Evolutionary conservation across 2,888 invertebrate species (phyloP), one percentile per base, ranked within the genome.

Genomic region (Tenthredo livida): DNA sequence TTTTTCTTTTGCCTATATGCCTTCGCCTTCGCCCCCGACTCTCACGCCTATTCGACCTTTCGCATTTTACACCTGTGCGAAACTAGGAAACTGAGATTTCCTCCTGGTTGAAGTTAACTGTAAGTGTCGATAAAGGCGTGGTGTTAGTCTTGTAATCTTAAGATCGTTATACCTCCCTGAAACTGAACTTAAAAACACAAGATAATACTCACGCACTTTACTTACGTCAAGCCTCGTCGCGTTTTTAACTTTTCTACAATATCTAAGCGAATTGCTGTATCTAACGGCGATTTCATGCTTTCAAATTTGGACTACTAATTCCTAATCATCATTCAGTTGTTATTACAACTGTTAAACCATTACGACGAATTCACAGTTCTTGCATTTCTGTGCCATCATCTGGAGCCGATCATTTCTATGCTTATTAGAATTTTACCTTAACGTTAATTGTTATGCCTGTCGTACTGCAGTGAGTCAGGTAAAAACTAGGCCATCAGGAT

Each of bases 221-320:
- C 43, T 10, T 25, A 21, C 21, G 73, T 37, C 33, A 72, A 72
- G 33, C 70, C 33, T 40, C 37, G 37, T 33, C n/a, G n/a, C 2
- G 33, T 61, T 61, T 61, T 33, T 67, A 43, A 29, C 25, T 25
- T 43, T 73, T 73, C 4, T 10, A 43, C 40, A 43, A 43, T 37
- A 73, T 43, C 12, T 6, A 47, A 21, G 47, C 9, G 43, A 73
- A 43, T 25, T 21, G 43, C 12, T 73, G 25, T 43, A 21, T n/a
- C 73, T 73, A 25, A 73, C 25, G 15, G 21, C 15, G 43, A 73
- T 73, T 73, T 43, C 25, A 40, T 73, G 77, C 77, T 77, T 77
- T 77, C 77, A 54, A 77, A 54, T 77, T 54, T 54, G 77, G 33
- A 54, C 77, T 54, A 77, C 21, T 77, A 77, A 77, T 77, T 77